Percentiles rank a stretch among this genome's conserved stretches.
Conservation (phyloP, 37 sponge, comb jelly and placozoan genomes). For the Bolinopsis microptera region DNA sequence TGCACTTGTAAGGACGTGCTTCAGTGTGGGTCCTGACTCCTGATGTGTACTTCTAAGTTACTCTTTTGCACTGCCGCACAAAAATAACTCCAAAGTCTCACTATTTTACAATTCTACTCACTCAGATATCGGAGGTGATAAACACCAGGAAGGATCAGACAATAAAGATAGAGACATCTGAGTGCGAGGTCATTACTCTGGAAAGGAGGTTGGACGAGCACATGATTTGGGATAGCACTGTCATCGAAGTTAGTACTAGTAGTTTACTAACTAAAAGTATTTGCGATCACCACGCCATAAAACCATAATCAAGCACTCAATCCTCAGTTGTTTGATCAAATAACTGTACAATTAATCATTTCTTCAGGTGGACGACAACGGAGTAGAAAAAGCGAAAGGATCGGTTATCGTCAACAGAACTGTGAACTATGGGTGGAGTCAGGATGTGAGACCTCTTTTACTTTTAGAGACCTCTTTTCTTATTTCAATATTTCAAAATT, state of each 20-base stretch:
- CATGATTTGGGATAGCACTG: neutral
- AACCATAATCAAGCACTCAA: too few species aligned
- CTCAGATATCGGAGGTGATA: neutral
- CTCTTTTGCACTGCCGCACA: too few species aligned
- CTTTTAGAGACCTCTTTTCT: neutral
- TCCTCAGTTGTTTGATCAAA: too few species aligned
- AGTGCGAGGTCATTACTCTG: neutral
- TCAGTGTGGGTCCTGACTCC: too few species aligned
- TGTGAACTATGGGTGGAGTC: neutral
- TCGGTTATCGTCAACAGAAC: conserved; percentile 5
- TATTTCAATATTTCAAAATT: neutral
- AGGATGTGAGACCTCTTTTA: neutral
- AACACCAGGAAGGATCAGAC: neutral
- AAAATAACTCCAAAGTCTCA: too few species aligned
- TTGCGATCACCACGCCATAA: neutral
- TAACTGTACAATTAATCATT: too few species aligned
- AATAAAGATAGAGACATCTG: neutral
- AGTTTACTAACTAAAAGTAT: neutral
- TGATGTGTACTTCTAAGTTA: too few species aligned
- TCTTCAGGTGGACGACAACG: too few species aligned
- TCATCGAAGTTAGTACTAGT: neutral
- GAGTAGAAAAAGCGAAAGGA: neutral
- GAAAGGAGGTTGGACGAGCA: neutral
- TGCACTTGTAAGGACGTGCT: too few species aligned
- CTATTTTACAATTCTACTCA: too few species aligned